Evolutionary conservation across 1,140 invertebrate species (phyloP), one percentile per base, ranked within the genome.

Genomic region (Achatina immaculata): DNA sequence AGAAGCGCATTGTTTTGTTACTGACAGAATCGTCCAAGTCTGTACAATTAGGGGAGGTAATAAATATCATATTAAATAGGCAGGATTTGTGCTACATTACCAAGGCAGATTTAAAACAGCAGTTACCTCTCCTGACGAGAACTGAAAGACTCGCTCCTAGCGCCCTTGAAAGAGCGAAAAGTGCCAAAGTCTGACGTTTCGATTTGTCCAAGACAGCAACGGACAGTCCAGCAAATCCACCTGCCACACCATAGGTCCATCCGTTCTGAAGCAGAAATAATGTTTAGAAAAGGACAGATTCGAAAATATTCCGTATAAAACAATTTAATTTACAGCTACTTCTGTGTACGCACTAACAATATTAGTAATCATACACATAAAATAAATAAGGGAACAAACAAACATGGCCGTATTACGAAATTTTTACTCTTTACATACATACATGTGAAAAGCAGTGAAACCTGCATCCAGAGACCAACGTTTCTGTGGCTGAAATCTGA

Each of bases 241-340:
- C 88, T 0, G 88, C 85, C 6, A 87, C 42, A 38, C 85, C 84
- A 71, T 86, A 86, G 45, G 85, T 89, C 84, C 85, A 88, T n/a
- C 86, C 88, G 81, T 89, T 86, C 88, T 89, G 43, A 21, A 86
- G n/a, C n/a, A n/a, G n/a, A n/a, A n/a, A n/a, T n/a, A n/a, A n/a
- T n/a, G 74, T 40, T 38, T 31, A 62, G 40, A 7, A 21, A 58
- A 36, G 65, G 1, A 65, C 62, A 28, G 16, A 31, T 21, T 43
- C 24, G 19, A n/a, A 1, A 1, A 1, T n/a, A 7, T n/a, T 36
- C 21, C 21, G 0, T 28, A 4, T 36, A 6, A 36, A n/a, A 31
- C 34, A n/a, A 16, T 3, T 16, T n/a, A 68, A n/a, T 1, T 28
- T 36, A 68, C 31, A 68, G 16, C 16, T 31, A n/a, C 66, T n/a